These are phyloP conservation scores for Conistra vaccinii DNA, from an alignment of 2,888 invertebrate species.

Conservation along the genomic window DNA sequence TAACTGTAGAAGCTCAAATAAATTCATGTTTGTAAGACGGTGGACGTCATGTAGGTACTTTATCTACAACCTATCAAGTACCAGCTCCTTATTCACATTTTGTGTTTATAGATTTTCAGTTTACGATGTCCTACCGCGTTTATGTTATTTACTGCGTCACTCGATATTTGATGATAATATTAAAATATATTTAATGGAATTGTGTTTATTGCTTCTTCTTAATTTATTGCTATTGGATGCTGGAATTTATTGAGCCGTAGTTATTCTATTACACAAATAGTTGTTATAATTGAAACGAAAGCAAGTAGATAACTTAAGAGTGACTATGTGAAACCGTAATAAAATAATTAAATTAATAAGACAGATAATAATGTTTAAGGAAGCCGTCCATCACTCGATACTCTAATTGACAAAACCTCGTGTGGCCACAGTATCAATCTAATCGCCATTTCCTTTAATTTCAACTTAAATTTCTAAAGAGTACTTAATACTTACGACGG, in stretches of 20 bases:
- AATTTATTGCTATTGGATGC: constrained; percentile 25
- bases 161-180: constrained; percentile 33
- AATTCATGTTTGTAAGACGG: constrained; percentile 73
- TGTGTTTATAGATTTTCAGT: constrained; percentile 37
- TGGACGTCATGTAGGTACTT: constrained; percentile 67
- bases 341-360: constrained; percentile 37
- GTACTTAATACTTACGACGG: constrained; percentile 46
- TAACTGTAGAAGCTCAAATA: constrained; percentile 74
- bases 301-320: constrained; percentile 12
- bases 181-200: constrained; percentile 24
- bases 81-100: constrained; percentile 37
- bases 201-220: constrained; percentile 31
- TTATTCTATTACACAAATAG: constrained; percentile 20
- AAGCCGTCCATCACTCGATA: constrained; percentile 56
- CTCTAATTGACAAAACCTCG: constrained; percentile 52
- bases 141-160: constrained; percentile 25
- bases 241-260: constrained; percentile 3
- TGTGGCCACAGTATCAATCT: constrained; percentile 45
- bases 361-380: constrained; percentile 52
- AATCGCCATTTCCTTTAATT: constrained; percentile 65
- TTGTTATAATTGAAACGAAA: constrained; percentile 24
- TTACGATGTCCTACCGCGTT: constrained; percentile 34
- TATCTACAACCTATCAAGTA: constrained; percentile 37
- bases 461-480: constrained; percentile 46
- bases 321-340: constrained; percentile 7